A percentile compares a stretch with the other conserved stretches of the same genome.
These are phyloP conservation scores for Taxidea taxus DNA, from an alignment of 2,113 vertebrate genomes.

Conservation along the genomic window DNA sequence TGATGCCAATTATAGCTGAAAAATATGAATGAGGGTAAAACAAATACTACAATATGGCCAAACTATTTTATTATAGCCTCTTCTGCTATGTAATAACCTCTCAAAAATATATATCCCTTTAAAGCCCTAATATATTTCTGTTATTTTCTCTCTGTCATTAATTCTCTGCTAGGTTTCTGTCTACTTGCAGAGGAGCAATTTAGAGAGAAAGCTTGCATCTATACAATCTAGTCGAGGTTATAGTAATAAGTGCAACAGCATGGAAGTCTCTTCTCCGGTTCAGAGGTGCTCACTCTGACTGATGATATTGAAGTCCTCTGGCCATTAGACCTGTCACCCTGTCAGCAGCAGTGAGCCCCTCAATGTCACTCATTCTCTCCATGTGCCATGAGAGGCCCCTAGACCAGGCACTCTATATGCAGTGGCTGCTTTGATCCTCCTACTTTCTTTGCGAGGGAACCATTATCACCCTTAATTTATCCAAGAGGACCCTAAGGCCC, in stretches of 20 bases:
- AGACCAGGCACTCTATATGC: not conserved
- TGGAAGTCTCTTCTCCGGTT: not conserved
- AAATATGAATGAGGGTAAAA: not conserved
- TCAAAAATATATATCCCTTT: not conserved
- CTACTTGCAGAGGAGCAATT: not conserved
- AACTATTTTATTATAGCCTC: not conserved
- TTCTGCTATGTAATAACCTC: not conserved
- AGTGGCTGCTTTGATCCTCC: not conserved
- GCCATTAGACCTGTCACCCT: not conserved
- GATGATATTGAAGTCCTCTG: not conserved
- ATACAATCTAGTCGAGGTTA: not conserved
- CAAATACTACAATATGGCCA: not conserved
- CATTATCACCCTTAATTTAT: not conserved
- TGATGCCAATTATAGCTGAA: not conserved
- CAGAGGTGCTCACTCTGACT: not conserved
- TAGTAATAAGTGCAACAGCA: not conserved
- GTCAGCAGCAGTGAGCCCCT: not conserved
- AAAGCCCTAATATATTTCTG: not conserved
- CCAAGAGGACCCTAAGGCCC: not conserved
- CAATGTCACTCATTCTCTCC: not conserved
- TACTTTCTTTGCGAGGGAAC: not conserved
- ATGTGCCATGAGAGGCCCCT: rapidly evolving
- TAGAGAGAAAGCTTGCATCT: not conserved
- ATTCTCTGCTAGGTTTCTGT: not conserved
- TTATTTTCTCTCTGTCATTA: not conserved